These are phyloP conservation scores for Anarsia innoxiella DNA, from an alignment of 2,888 invertebrate species.

Conservation along the genomic window DNA sequence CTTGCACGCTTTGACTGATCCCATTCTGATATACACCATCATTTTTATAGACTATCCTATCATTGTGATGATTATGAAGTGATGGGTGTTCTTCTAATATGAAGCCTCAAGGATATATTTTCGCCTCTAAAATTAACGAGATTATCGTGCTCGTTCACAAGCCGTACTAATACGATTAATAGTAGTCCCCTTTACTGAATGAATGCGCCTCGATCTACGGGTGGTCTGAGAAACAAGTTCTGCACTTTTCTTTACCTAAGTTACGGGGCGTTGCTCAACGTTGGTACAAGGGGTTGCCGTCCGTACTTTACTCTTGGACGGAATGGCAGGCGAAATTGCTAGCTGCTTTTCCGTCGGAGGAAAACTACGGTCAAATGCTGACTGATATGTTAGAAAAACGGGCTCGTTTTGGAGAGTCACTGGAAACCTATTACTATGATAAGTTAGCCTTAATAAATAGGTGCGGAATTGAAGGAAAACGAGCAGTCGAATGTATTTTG, in stretches of 20 bases:
- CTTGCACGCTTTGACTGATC: no score
- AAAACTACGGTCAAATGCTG: no score
- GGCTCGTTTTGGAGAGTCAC: constrained; percentile 10
- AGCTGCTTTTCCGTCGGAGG: constrained; percentile 15
- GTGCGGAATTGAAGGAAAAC: constrained; percentile 14
- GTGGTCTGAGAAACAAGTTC: neutral
- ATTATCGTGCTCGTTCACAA: no score
- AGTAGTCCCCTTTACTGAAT: no score
- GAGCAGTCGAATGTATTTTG: constrained; percentile 17
- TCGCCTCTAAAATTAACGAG: no score
- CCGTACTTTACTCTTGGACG: constrained; percentile 14
- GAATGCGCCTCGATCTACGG: constrained; percentile 2
- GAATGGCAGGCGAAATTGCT: constrained; percentile 17
- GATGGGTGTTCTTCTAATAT: no score
- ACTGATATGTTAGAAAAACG: constrained; percentile 14
- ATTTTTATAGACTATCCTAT: no score
- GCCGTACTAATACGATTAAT: no score
- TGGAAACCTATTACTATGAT: constrained; percentile 17
- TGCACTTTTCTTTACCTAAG: constrained; percentile 11
- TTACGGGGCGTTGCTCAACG: constrained; percentile 13
- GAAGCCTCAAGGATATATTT: no score
- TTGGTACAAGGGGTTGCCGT: constrained; percentile 14
- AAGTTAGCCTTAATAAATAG: constrained; percentile 16
- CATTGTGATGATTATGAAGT: no score
- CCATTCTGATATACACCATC: no score